A percentile compares a stretch with the other conserved stretches of the same genome.
These are phyloP conservation scores for Drosophila sordidula DNA, from an alignment of 2,888 invertebrate species.

Conservation along the genomic window DNA sequence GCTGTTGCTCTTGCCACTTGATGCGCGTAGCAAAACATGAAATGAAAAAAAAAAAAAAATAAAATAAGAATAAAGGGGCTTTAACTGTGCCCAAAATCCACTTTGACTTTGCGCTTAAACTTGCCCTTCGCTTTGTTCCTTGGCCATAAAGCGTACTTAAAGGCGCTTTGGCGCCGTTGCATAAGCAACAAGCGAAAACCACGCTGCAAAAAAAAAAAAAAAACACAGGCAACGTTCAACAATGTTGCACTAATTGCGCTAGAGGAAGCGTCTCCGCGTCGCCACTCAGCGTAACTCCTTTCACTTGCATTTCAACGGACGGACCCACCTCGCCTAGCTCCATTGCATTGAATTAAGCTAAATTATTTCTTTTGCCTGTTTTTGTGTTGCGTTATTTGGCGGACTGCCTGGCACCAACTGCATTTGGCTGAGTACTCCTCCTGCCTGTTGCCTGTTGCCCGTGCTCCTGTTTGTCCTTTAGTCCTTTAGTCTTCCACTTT, in stretches of 20 bases:
- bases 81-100: constrained; percentile 42
- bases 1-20: constrained; percentile 43
- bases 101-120: constrained; percentile 71
- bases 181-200: constrained; percentile 50
- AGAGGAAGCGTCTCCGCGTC: constrained; percentile 72
- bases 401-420: constrained; percentile 70
- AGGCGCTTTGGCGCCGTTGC: constrained; percentile 43
- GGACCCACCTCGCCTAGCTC: neutral
- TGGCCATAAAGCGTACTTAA: constrained; percentile 44
- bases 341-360: constrained; percentile 73
- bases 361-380: constrained; percentile 65
- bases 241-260: constrained; percentile 82
- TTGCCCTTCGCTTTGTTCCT: constrained; percentile 70
- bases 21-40: constrained; percentile 32
- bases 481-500: constrained; percentile 16
- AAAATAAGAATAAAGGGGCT: neutral
- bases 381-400: constrained; percentile 49
- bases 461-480: constrained; percentile 1
- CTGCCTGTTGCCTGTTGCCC: constrained; percentile 7
- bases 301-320: constrained; percentile 10
- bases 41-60: neutral
- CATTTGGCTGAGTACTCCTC: constrained; percentile 50
- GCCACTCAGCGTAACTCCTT: constrained; percentile 43
- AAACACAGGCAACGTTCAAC: constrained; percentile 57
- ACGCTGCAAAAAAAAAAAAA: constrained; percentile 16